Conservation (phyloP, 2,888 invertebrate species). For the Parnassius glacialis region DNA sequence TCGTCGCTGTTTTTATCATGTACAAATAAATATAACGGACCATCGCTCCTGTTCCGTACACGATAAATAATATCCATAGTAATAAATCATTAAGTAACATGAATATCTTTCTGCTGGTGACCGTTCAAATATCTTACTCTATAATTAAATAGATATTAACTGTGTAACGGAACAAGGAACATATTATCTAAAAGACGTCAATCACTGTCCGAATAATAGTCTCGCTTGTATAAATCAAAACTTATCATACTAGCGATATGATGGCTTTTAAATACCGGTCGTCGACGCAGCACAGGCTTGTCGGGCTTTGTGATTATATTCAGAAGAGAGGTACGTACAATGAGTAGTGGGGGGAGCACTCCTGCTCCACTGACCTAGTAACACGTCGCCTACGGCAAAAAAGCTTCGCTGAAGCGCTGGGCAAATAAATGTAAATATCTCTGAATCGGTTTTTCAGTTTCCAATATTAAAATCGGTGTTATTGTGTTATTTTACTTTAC, state of each 20-base stretch:
- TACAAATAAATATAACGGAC: neutral
- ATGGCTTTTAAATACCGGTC: constrained; percentile 42
- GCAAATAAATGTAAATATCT: constrained; percentile 55
- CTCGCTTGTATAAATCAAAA: constrained; percentile 26
- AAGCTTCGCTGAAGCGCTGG: constrained; percentile 49
- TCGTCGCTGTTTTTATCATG: neutral
- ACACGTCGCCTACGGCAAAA: constrained; percentile 58
- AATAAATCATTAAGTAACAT: constrained; percentile 2
- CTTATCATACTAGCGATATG: constrained; percentile 29
- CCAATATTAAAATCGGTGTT: neutral
- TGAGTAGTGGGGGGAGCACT: constrained; percentile 39
- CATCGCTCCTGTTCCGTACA: neutral
- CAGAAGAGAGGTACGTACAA: constrained; percentile 32
- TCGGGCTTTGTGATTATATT: constrained; percentile 52
- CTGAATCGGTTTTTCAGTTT: constrained; percentile 19
- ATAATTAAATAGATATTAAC: constrained; percentile 18
- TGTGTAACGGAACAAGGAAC: constrained; percentile 12
- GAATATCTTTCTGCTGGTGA: constrained; percentile 1
- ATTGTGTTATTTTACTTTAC: no score
- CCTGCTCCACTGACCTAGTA: constrained; percentile 70
- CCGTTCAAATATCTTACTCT: constrained; percentile 5
- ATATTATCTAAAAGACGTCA: constrained; percentile 18
- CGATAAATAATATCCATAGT: constrained; percentile 7
- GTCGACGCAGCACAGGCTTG: constrained; percentile 41
- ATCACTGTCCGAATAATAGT: constrained; percentile 15